Evolutionary conservation across 2,113 vertebrate species (phyloP).

Genomic region (Pseudopipra pipra): DNA sequence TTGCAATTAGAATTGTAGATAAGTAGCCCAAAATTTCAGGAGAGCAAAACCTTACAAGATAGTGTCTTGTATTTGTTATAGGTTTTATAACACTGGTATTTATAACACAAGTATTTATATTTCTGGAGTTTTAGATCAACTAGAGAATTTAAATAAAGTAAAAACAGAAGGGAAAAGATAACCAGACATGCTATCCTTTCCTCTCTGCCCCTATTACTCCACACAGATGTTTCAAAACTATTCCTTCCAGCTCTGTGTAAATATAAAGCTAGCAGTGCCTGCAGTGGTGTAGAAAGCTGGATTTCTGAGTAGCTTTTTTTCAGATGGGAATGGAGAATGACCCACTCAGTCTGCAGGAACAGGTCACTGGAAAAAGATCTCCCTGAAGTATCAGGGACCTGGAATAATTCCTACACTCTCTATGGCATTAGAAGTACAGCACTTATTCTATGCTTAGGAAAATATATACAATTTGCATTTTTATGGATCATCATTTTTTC

Average conservation of each 20-base stretch:
- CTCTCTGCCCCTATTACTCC: neutral
- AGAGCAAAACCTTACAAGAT: neutral
- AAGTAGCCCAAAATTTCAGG: neutral
- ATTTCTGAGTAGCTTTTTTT: neutral
- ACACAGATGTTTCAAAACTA: neutral
- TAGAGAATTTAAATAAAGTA: neutral
- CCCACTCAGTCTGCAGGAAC: neutral
- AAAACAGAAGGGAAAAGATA: neutral
- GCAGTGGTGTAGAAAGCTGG: neutral
- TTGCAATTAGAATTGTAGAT: neutral
- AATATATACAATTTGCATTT: neutral
- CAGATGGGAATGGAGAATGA: neutral
- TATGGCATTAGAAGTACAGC: neutral
- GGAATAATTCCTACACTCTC: neutral
- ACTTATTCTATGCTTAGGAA: neutral
- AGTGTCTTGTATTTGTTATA: neutral
- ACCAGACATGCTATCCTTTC: neutral
- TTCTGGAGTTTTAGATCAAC: neutral
- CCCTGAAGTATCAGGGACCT: neutral
- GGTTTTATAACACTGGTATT: neutral
- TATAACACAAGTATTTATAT: neutral
- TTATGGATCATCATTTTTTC: neutral
- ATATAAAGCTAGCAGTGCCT: neutral
- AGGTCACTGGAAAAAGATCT: neutral
- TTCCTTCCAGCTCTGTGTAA: neutral